Evolutionary conservation across 1,140 invertebrate genomes (phyloP).

Genomic region (Drosophila sproati): DNA sequence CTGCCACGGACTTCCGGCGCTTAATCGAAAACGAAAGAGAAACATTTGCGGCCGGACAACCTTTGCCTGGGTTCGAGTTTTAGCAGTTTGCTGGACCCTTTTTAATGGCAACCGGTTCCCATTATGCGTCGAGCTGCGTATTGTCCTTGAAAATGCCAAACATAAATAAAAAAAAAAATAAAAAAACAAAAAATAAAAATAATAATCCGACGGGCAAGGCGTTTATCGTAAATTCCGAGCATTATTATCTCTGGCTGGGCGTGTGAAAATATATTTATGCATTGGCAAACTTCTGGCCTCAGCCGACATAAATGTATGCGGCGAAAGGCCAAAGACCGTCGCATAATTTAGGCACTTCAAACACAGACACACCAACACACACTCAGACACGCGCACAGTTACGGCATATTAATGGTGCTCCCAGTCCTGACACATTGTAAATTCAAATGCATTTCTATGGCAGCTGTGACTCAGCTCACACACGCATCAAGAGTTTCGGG

Average conservation of each 20-base stretch:
- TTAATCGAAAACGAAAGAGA: conserved; percentile 77
- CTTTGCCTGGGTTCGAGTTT: conserved; percentile 32
- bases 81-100: conserved; percentile 42
- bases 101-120: conserved; percentile 78
- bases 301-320: conserved; percentile 60
- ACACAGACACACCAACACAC: conserved; percentile 12
- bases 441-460: conserved; percentile 80
- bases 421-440: conserved; percentile 73
- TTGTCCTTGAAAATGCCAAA: conserved; percentile 67
- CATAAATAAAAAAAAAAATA: conserved; percentile 38
- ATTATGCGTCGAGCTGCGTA: conserved; percentile 64
- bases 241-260: conserved; percentile 69
- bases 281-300: conserved; percentile 57
- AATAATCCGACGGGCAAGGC: conserved; percentile 56
- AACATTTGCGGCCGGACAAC: conserved; percentile 71
- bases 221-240: conserved; percentile 77
- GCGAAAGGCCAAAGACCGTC: conserved; percentile 40
- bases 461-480: conserved; percentile 42
- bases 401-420: conserved; percentile 72
- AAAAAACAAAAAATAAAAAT: conserved; percentile 24
- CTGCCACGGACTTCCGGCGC: conserved; percentile 70
- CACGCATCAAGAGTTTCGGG: conserved; percentile 14
- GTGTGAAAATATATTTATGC: conserved; percentile 76
- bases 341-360: conserved; percentile 42
- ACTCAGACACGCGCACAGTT: conserved; percentile 1